Base-by-base conservation (phyloP, 1,140 invertebrate species). In the Bombyx mandarina region DNA sequence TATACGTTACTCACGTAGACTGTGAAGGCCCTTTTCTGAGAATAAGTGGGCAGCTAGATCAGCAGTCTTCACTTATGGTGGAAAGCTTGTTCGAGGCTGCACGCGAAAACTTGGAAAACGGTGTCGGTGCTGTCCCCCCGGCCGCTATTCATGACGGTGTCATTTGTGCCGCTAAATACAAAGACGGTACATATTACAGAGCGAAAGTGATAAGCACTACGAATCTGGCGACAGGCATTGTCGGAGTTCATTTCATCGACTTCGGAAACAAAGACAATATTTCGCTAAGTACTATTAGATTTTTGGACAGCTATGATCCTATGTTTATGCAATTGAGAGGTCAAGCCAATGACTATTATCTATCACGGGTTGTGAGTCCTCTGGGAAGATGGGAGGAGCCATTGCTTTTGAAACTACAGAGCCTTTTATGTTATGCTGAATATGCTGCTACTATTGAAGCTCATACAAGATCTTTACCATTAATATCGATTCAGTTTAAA, bases 241-340 rank as follows among this genome's bases (percentile, higher is more conserved):
- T 92, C 12, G 75, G 89, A 60, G 90, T 94, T 4, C 89, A 91
- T 46, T 93, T 94, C 56, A 87, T 94, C 6, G 93, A 95, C 77
- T 94, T 92, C 73, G 93, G 93, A 57, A 93, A 93, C 60, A 83
- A 82, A 53, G 90, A 91, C 61, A 69, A 88, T n/a, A 79, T 92
- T 43, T 76, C 88, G 3, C 62, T 88, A 43, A 77, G 81, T 42
- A 89, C 91, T 61, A 89, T 93, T 8, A 73, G 91, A 62, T 77
- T 90, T 26, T 67, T 92, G 50, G 86, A 90, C 52, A 79, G 70
- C 12, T 88, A 89, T 65, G 82, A 85, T 47, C 83, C 88, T 22
- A 71, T 87, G 43, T 86, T 92, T 43, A 71, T 88, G 44, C 69
- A 88, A 10, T 72, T 90, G 58, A 88, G 88, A 35, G 82, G 89